phyloP scores from a whole-genome alignment of 2,797 vertebrate genomes.

The Rhadinocentrus ornatus region DNA sequence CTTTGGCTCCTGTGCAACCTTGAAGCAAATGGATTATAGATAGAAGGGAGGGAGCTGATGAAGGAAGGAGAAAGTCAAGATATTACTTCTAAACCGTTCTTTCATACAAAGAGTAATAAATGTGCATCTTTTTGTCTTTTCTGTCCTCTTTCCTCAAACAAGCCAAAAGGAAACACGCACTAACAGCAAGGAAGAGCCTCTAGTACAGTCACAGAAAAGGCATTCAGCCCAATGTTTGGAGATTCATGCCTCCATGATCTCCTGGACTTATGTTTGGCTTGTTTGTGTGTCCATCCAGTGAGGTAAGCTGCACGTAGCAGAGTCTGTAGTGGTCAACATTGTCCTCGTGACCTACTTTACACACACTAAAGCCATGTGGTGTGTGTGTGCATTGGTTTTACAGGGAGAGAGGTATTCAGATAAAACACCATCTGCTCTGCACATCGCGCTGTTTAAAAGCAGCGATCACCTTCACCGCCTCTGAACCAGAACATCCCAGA shows the following conservation, averaged over 20 bases:
- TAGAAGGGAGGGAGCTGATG: not conserved
- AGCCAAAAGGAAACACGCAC: no score
- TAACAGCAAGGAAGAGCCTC: no score
- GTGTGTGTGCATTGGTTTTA: not conserved
- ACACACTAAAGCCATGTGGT: not conserved
- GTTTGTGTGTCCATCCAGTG: slow-evolving; percentile 35
- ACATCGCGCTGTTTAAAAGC: slow-evolving; percentile 11
- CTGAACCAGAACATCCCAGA: not conserved
- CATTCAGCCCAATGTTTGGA: not conserved
- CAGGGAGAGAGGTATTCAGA: slow-evolving; percentile 13
- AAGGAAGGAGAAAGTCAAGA: no score
- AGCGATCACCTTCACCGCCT: not conserved
- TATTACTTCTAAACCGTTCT: no score
- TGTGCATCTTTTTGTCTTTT: no score
- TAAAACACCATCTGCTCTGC: slow-evolving; percentile 37
- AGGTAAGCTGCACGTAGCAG: slow-evolving; percentile 47
- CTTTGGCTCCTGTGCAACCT: slow-evolving; percentile 33
- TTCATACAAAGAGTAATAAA: no score
- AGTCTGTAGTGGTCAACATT: slow-evolving; percentile 51
- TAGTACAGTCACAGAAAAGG: no score
- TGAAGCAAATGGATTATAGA: slow-evolving; percentile 56
- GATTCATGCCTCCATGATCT: slow-evolving; percentile 7
- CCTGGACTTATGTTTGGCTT: slow-evolving; percentile 10
- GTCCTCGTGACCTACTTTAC: slow-evolving; percentile 68
- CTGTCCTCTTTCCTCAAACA: no score